phyloP scores from a whole-genome alignment of 2,888 invertebrate species.

The Apamea sordens region DNA sequence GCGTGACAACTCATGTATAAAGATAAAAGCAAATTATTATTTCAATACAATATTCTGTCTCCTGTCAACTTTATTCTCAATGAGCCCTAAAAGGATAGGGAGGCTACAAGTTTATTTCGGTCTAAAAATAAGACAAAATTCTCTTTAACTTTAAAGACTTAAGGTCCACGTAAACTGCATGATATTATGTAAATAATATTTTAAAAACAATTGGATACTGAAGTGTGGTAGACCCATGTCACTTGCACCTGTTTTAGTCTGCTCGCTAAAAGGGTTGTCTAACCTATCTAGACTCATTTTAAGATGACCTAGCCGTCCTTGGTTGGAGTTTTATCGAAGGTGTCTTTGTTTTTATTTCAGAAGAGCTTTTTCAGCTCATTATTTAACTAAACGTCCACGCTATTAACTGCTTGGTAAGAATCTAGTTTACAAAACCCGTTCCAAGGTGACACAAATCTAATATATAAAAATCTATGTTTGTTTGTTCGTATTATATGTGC shows the following conservation, averaged over 20 bases:
- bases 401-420: neutral
- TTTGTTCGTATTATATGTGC: neutral
- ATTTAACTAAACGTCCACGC: neutral
- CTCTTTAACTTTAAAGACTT: neutral
- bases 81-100: constrained; percentile 54
- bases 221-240: constrained; percentile 56
- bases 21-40: constrained; percentile 53
- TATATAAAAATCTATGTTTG: neutral
- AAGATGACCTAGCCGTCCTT: constrained; percentile 30
- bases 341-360: neutral
- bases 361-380: neutral
- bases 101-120: constrained; percentile 21
- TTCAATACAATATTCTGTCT: constrained; percentile 55
- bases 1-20: constrained; percentile 42
- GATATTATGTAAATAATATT: constrained; percentile 2
- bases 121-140: constrained; percentile 13
- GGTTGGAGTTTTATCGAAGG: constrained; percentile 19
- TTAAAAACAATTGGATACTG: constrained; percentile 47
- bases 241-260: constrained; percentile 55
- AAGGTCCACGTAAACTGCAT: constrained; percentile 21
- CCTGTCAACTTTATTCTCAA: constrained; percentile 54
- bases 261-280: constrained; percentile 53
- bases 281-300: constrained; percentile 27
- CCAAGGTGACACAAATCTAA: no score
- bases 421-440: neutral